Base-by-base conservation (phyloP, 1,140 invertebrate genomes). In the Drosophila neocordata region DNA sequence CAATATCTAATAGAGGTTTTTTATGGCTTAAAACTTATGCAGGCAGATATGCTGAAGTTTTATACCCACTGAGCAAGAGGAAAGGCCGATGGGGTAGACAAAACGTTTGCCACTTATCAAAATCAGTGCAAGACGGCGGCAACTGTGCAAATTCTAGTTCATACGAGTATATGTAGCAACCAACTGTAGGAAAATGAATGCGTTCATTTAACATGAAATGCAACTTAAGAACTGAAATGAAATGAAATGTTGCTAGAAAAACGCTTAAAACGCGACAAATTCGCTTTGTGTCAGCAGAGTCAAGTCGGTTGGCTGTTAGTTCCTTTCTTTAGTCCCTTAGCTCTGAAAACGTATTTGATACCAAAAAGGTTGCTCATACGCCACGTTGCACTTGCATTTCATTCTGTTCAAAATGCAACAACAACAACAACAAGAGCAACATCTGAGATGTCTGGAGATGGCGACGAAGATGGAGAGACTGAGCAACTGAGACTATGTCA, bases 141-240 rank as follows among this genome's bases (percentile, higher is more conserved):
- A 44, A 44, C 41, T 44, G 38, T 44, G 41, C 13, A 13, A 41
- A 41, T 41, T 34, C 24, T 18, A 20, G 27, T 55, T 24, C 38
- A 13, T 4, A 51, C 6, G 31, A 11, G 58, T n/a, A 31, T 51
- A 15, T 60, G 22, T 22, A 52, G 5, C 27, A 12, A 51, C 13
- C 27, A 34, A 24, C 13, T 44, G 41, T 53, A 44, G 57, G 58
- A 58, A 31, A 88, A 88, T 79, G 83, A 88, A 88, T 88, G 83
- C 84, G 83, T 83, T 83, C 83, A 88, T 88, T 88, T 88, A 88
- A 88, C 84, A 89, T 78, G 79, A 71, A 88, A 88, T 73, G 79
- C 73, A 77, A 65, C 67, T 72, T 71, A 62, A 77, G 76, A 77
- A 85, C 80, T 24, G 22, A 24, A 24, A 24, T 84, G 77, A 84